Conservation (phyloP, 2,113 vertebrate genomes). For the Etia nguti region DNA sequence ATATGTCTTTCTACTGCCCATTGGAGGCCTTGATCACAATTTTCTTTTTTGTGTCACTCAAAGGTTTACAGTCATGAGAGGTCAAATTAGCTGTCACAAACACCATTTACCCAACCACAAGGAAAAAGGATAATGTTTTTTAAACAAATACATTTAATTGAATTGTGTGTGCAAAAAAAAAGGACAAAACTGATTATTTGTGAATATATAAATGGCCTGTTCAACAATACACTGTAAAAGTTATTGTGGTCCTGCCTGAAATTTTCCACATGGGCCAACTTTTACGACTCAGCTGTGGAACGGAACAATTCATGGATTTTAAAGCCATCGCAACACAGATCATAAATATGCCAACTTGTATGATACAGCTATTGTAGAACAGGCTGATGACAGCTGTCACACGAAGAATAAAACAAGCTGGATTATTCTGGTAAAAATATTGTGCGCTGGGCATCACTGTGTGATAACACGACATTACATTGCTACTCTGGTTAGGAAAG, state of each 20-base stretch:
- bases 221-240: conserved; percentile 20
- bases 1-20: conserved; percentile 27
- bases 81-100: background rate
- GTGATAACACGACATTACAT: background rate
- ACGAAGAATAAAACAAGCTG: conserved; percentile 3
- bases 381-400: conserved; percentile 10
- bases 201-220: background rate
- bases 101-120: background rate
- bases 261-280: background rate
- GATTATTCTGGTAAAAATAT: background rate
- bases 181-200: conserved; percentile 10
- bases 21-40: background rate
- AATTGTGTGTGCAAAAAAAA: background rate
- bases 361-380: background rate
- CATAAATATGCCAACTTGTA: conserved; percentile 25
- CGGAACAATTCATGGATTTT: conserved; percentile 29
- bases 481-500: background rate
- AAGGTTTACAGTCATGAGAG: background rate
- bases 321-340: background rate
- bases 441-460: background rate
- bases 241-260: background rate
- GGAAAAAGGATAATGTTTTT: background rate
- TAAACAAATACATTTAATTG: background rate
- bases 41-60: background rate
- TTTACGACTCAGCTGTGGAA: conserved; percentile 2